Evolutionary conservation across 2,888 invertebrate genomes (phyloP).

Genomic region (Epistrophe eligans): DNA sequence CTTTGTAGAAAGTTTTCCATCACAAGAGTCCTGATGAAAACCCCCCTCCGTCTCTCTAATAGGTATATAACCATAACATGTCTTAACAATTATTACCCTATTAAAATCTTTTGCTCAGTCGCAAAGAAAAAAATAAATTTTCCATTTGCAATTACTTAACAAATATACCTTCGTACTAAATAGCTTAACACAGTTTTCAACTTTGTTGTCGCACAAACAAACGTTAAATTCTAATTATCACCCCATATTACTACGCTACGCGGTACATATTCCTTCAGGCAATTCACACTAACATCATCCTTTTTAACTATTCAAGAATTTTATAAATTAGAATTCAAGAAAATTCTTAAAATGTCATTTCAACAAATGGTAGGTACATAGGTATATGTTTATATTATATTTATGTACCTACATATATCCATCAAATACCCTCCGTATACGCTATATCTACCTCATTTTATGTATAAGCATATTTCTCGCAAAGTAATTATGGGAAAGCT

Average conservation of each 20-base stretch:
- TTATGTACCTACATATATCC: neutral
- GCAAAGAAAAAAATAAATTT: too few relatives aligned
- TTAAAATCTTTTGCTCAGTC: too few relatives aligned
- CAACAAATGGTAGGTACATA: neutral
- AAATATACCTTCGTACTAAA: neutral
- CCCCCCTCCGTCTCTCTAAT: too few relatives aligned
- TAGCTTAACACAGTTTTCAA: neutral
- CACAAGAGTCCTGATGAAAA: too few relatives aligned
- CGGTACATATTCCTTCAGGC: neutral
- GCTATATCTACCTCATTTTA: neutral
- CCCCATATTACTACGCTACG: neutral
- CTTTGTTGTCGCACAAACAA: neutral
- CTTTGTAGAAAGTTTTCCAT: too few relatives aligned
- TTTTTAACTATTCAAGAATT: neutral
- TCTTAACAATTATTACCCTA: too few relatives aligned
- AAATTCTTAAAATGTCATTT: neutral
- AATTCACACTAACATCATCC: neutral
- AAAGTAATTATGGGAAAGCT: constrained; percentile 29
- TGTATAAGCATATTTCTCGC: neutral
- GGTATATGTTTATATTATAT: neutral
- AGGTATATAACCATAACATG: too few relatives aligned
- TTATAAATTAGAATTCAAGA: neutral
- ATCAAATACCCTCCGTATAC: neutral
- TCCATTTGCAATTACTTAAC: neutral
- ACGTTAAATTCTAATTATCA: neutral